Base-by-base conservation (phyloP, 2,888 invertebrate species). In the Eudemis profundana region DNA sequence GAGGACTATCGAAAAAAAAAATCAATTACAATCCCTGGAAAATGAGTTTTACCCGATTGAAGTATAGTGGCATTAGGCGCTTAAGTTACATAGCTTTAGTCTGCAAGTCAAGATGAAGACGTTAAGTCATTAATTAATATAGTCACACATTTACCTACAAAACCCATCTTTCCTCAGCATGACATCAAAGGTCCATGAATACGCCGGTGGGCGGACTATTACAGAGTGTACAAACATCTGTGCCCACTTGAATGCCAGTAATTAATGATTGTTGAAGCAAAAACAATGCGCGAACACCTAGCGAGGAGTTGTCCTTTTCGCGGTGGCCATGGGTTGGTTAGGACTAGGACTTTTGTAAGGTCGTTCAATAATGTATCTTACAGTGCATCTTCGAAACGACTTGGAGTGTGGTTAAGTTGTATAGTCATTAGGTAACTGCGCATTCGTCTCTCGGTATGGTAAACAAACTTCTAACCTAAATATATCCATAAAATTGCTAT, bases 241-340 rank as follows among this genome's bases (percentile, higher is more conserved):
- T 65, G 61, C 70, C 69, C 63, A 68, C 67, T 51, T 50, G 60
- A 50, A 61, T 64, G 42, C 53, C 17, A 46, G 70, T 70, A 71
- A 71, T 71, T 71, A 71, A 71, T 71, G 66, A 65, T 67, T 66
- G 68, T 61, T 51, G 67, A 19, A 53, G 61, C 67, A 69, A 70
- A 70, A 70, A 70, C 70, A 69, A 70, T 70, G 70, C 69, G 69
- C 64, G 47, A 70, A 70, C 70, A 69, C 68, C 69, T 56, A 61
- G 63, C 44, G 47, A 60, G 60, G 64, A 63, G 29, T 69, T 63
- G 66, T 68, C 66, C 68, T 69, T 65, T 61, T 49, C 38, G 38
- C 42, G 38, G 68, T 66, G 59, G 19, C 59, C 60, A 60, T 65
- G 56, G 19, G 56, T 54, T 27, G 54, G 27, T 56, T 56, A 56